phyloP scores from a whole-genome alignment of 2,113 vertebrate species.

The Mola mola region DNA sequence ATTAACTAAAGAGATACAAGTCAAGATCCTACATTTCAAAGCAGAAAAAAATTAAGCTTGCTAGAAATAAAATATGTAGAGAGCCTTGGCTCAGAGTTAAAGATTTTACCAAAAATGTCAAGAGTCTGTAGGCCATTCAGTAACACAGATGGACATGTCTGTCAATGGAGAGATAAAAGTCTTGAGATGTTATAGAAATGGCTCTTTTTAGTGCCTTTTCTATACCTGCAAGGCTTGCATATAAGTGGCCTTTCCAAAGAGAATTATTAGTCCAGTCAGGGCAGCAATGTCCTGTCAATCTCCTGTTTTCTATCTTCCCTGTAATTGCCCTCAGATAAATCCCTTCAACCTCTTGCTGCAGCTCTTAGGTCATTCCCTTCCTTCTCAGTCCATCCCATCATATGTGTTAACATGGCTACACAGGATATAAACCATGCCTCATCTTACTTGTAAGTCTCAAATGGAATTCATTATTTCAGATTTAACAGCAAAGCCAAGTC shows the following conservation, averaged over 20 bases:
- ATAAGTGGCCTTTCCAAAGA: constrained; percentile 25
- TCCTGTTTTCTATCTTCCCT: constrained; percentile 18
- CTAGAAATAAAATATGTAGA: constrained; percentile 30
- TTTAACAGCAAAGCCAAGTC: no score
- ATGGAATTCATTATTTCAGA: no score
- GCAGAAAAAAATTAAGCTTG: background rate
- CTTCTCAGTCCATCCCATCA: constrained; percentile 3
- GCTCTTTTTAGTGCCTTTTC: constrained; percentile 18
- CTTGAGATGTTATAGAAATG: background rate
- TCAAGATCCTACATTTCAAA: background rate
- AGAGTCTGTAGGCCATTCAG: constrained; percentile 14
- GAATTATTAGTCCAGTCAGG: constrained; percentile 49
- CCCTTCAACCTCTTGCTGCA: constrained; percentile 14
- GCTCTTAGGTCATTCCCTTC: constrained; percentile 8
- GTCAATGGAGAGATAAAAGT: constrained; percentile 20
- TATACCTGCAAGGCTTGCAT: constrained; percentile 32
- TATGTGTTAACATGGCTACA: no score
- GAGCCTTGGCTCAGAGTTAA: background rate
- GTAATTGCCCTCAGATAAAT: constrained; percentile 35
- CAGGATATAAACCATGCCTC: no score
- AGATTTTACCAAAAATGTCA: constrained; percentile 43
- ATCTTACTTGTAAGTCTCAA: no score
- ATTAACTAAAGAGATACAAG: constrained; percentile 10
- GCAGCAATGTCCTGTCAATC: constrained; percentile 38
- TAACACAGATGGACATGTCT: constrained; percentile 28